phyloP scores from a whole-genome alignment of 2,113 vertebrate species.

The Mustela lutreola region DNA sequence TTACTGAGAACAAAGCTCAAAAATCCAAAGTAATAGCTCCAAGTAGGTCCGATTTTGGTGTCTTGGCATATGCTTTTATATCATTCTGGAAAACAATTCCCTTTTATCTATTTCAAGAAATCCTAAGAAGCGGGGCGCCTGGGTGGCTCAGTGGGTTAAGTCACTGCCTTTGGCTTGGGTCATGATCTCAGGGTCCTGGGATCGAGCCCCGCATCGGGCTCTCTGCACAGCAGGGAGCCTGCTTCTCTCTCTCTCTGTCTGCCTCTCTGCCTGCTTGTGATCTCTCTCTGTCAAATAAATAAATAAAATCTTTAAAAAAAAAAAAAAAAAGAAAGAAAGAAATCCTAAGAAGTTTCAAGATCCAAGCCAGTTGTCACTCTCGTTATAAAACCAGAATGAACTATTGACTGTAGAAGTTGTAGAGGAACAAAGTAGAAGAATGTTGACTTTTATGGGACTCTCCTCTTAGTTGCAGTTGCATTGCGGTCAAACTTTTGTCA shows the following conservation, averaged over 20 bases:
- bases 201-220: no score
- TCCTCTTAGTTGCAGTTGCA: background rate
- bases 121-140: background rate
- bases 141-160: no score
- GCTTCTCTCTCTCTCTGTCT: no score
- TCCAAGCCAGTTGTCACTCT: background rate
- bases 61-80: background rate
- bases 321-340: background rate
- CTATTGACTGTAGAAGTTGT: background rate
- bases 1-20: background rate
- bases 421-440: no score
- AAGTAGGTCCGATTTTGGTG: background rate
- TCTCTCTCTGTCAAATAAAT: no score
- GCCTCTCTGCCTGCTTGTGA: no score
- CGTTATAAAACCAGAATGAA: background rate
- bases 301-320: no score
- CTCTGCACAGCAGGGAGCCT: no score
- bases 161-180: no score
- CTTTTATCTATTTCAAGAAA: background rate
- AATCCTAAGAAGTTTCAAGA: background rate
- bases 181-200: no score
- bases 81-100: background rate
- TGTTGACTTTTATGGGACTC: background rate
- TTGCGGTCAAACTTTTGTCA: background rate
- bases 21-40: background rate